A percentile compares a stretch with the other conserved stretches of the same genome.
Evolutionary conservation across 2,797 vertebrate species (phyloP).

Genomic region (Siniperca undulata): DNA sequence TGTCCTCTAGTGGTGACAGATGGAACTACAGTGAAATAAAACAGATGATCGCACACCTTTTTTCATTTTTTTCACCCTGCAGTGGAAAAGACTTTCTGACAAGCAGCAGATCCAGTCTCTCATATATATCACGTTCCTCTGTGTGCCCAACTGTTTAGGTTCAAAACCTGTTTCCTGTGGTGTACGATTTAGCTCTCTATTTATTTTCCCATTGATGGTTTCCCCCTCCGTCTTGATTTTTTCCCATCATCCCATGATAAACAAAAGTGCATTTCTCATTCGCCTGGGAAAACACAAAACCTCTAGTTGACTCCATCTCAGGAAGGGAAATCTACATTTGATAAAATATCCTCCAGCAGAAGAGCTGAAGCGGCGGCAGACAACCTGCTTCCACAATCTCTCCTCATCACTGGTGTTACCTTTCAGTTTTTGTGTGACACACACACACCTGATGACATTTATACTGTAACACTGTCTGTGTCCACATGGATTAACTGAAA

Average conservation of each 20-base stretch:
- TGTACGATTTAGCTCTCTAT: conserved; percentile 78
- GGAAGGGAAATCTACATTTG: conserved; percentile 73
- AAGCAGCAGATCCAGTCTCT: conserved; percentile 55
- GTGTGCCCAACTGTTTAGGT: conserved; percentile 74
- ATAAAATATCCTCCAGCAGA: conserved; percentile 69
- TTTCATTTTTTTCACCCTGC: not conserved
- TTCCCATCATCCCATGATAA: conserved; percentile 81
- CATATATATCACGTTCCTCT: conserved; percentile 56
- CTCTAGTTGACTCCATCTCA: conserved; percentile 75
- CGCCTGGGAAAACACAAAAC: conserved; percentile 79
- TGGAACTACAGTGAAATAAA: conserved; percentile 44
- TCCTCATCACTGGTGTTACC: conserved; percentile 21
- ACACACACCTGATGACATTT: conserved; percentile 23
- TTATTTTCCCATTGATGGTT: conserved; percentile 82
- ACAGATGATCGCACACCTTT: conserved; percentile 4
- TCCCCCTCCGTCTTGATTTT: conserved; percentile 75
- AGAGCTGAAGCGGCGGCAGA: conserved; percentile 50
- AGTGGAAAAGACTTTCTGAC: conserved; percentile 52
- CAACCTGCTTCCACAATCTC: conserved; percentile 60
- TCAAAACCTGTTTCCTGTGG: conserved; percentile 81
- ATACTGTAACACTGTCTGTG: conserved; percentile 20
- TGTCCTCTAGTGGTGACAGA: conserved; percentile 53
- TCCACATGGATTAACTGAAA: not conserved
- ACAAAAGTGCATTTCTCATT: conserved; percentile 79
- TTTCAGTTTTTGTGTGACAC: conserved; percentile 33